Evolutionary conservation across 2,888 invertebrate species (phyloP).

Genomic region (Cyclophora albipunctata): DNA sequence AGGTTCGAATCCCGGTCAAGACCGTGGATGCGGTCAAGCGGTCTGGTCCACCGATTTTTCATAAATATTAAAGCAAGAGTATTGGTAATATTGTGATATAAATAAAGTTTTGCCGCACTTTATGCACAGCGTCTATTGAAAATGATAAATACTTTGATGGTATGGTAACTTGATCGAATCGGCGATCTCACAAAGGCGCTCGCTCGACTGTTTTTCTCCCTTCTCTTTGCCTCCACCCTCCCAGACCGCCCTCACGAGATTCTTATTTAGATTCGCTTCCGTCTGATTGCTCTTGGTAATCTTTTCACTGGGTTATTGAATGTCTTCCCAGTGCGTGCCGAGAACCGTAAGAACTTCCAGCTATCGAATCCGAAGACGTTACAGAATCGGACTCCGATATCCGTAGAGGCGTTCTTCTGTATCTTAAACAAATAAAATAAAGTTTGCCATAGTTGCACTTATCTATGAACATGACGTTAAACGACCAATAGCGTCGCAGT

Average conservation of each 20-base stretch:
- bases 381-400: constrained; percentile 48
- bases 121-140: constrained; percentile 44
- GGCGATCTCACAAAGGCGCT: constrained; percentile 63
- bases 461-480: too few relatives aligned
- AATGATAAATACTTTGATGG: constrained; percentile 58
- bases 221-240: constrained; percentile 44
- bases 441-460: constrained; percentile 1
- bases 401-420: constrained; percentile 34
- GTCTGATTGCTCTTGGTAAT: constrained; percentile 75
- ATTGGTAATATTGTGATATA: constrained; percentile 4
- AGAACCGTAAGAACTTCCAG: constrained; percentile 44
- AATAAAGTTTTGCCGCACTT: constrained; percentile 38
- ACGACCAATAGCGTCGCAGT: too few relatives aligned
- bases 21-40: constrained; percentile 51
- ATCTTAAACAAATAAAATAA: constrained; percentile 14
- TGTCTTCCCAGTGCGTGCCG: constrained; percentile 70
- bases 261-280: constrained; percentile 77
- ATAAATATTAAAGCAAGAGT: constrained; percentile 10
- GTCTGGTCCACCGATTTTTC: constrained; percentile 25
- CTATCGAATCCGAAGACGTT: constrained; percentile 36
- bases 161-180: constrained; percentile 68
- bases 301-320: constrained; percentile 75
- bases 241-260: constrained; percentile 70
- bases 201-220: constrained; percentile 61
- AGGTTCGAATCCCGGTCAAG: constrained; percentile 75